phyloP scores from a whole-genome alignment of 1,140 invertebrate genomes.

The Hycleus cichorii region DNA sequence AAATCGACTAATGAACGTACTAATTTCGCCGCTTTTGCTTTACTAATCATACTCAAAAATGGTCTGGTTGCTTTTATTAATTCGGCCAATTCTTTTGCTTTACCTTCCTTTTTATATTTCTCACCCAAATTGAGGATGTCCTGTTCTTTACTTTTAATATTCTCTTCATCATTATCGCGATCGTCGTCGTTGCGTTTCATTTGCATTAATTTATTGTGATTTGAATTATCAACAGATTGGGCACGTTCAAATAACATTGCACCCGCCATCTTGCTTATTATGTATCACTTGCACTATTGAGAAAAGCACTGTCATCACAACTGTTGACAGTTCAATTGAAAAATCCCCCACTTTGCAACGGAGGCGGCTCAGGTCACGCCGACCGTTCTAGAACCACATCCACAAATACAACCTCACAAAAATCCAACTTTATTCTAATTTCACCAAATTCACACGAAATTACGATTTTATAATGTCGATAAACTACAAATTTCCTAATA shows the following conservation, averaged over 20 bases:
- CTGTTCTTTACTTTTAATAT: conserved; percentile 81
- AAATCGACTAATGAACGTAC: conserved; percentile 94
- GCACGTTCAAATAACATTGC: conserved; percentile 78
- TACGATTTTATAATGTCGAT: too few species aligned
- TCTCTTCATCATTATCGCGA: conserved; percentile 75
- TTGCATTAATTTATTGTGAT: conserved; percentile 65
- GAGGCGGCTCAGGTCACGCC: too few species aligned
- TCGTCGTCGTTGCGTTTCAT: conserved; percentile 62
- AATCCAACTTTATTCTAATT: too few species aligned
- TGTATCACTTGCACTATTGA: conserved; percentile 6
- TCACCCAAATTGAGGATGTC: conserved; percentile 83
- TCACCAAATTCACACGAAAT: too few species aligned
- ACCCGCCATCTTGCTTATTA: conserved; percentile 62
- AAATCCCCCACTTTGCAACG: too few species aligned
- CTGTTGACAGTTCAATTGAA: too few species aligned
- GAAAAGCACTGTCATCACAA: conserved; percentile 39
- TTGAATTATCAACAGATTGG: conserved; percentile 58
- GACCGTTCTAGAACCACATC: too few species aligned
- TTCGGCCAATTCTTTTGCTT: conserved; percentile 87
- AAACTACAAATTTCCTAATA: too few species aligned
- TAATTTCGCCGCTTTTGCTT: conserved; percentile 98
- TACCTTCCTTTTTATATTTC: conserved; percentile 84
- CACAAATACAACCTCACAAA: too few species aligned
- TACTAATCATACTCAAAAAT: conserved; percentile 90
- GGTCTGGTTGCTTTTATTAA: conserved; percentile 91